Evolutionary conservation across 2,797 vertebrate species (phyloP), one percentile per base, ranked within the genome.

Genomic region (Thalassophryne amazonica): DNA sequence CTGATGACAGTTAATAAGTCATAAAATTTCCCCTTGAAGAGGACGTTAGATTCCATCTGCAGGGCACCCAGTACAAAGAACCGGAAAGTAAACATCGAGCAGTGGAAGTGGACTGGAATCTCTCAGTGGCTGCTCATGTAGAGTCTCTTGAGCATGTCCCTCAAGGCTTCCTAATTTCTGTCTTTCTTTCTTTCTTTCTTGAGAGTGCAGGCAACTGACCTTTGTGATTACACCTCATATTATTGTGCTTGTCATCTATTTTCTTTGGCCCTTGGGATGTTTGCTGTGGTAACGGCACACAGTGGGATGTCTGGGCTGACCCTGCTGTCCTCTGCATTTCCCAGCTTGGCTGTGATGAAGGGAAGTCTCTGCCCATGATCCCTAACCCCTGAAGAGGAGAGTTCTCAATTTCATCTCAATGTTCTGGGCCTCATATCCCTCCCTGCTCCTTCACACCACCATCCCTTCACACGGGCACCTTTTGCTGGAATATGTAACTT

Each of bases 1-100:
- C 94, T 93, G 93, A 94, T 95, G 93, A 94, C 93, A 94, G 93
- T 96, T 97, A 96, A 95, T 97, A 95, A 94, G 93, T 97, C 93
- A 95, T 93, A 95, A 94, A 95, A 93, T 94, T 91, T 90, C 89
- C 92, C 91, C 88, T 93, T 92, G 88, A 94, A 93, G 89, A 94
- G 92, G 91, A 94, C 93, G 90, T 85, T 76, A 93, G 93, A 94
- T 95, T 94, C 92, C 93, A 94, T 94, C 93, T 92, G 89, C 89
- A 88, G 91, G 87, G 89, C 85, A 91, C 87, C 73, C 86, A 91
- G 91, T 89, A 93, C 91, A 93, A 95, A 95, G 92, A 90, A 86
- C 86, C 84, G 91, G 93, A 94, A 92, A 93, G 92, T 92, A 93
- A 94, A 95, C 93, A 94, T 93, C 90, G 93, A 77, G 87, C 88